phyloP scores from a whole-genome alignment of 2,888 invertebrate genomes.

The Macroteleia sp. region DNA sequence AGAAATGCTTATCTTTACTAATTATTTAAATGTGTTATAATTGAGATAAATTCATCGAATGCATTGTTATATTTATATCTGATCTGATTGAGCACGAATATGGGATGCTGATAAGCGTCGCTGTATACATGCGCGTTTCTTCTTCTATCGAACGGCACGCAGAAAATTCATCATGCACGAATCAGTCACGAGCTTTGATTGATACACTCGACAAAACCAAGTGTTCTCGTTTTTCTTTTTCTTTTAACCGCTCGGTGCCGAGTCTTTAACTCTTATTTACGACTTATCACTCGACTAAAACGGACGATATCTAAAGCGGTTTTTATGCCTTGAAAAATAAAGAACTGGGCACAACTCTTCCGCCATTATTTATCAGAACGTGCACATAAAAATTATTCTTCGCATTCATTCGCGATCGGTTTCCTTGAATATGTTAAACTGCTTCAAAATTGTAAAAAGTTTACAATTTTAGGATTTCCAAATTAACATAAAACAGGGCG shows the following conservation, averaged over 20 bases:
- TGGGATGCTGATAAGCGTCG: slow-evolving; percentile 39
- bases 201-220: slow-evolving; percentile 57
- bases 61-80: slow-evolving; percentile 38
- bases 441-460: too few relatives aligned
- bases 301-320: slow-evolving; percentile 25
- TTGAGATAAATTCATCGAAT: slow-evolving; percentile 30
- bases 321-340: slow-evolving; percentile 39
- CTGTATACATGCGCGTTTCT: slow-evolving; percentile 12
- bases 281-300: slow-evolving; percentile 33
- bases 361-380: slow-evolving; percentile 29
- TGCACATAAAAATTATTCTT: slow-evolving; percentile 28
- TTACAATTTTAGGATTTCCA: too few relatives aligned
- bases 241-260: slow-evolving; percentile 8
- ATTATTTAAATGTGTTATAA: slow-evolving; percentile 44
- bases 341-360: slow-evolving; percentile 22
- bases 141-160: slow-evolving; percentile 39
- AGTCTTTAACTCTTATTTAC: slow-evolving; percentile 45
- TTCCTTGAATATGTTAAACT: not conserved
- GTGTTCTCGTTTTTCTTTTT: slow-evolving; percentile 33
- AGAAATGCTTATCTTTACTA: slow-evolving; percentile 8
- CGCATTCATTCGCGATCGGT: not conserved
- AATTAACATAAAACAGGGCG: too few relatives aligned
- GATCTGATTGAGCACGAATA: slow-evolving; percentile 56
- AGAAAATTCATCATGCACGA: slow-evolving; percentile 35
- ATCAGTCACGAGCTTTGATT: slow-evolving; percentile 62